These are phyloP conservation scores for Agrotis exclamationis DNA, from an alignment of 2,888 invertebrate genomes.

Conservation along the genomic window DNA sequence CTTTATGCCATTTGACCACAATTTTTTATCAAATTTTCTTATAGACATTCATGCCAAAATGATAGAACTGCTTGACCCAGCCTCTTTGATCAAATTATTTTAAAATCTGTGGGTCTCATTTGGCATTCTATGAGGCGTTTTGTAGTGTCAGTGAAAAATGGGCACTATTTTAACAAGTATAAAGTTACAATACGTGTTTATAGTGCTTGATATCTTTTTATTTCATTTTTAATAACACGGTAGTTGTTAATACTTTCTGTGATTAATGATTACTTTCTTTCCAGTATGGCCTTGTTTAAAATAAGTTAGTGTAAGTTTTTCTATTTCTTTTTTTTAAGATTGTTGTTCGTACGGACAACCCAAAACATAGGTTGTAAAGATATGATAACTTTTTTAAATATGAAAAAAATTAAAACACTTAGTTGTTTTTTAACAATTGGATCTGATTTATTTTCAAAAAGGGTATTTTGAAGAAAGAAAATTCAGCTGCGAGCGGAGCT, in stretches of 20 bases:
- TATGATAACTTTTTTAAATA: background rate
- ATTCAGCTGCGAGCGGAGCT: too few species aligned
- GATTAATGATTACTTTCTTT: slow-evolving; percentile 4
- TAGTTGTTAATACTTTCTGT: slow-evolving; percentile 28
- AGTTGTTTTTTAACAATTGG: background rate
- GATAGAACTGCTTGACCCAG: too few species aligned
- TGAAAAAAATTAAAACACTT: background rate
- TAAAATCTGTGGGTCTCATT: background rate
- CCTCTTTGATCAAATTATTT: too few species aligned
- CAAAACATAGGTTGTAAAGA: too few species aligned
- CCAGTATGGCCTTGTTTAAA: background rate
- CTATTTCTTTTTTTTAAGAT: background rate
- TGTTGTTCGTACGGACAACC: too few species aligned
- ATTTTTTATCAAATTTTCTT: too few species aligned
- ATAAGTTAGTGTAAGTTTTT: slow-evolving; percentile 12
- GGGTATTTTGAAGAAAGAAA: too few species aligned
- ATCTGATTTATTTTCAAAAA: too few species aligned
- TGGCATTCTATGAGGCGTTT: background rate
- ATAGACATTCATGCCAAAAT: too few species aligned
- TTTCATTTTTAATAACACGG: background rate
- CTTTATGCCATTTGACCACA: too few species aligned
- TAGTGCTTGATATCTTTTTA: background rate
- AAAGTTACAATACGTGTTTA: slow-evolving; percentile 25
- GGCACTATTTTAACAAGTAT: background rate
- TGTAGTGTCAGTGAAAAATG: background rate